phyloP scores from a whole-genome alignment of 1,140 invertebrate species.

The Bombus cullumanus region DNA sequence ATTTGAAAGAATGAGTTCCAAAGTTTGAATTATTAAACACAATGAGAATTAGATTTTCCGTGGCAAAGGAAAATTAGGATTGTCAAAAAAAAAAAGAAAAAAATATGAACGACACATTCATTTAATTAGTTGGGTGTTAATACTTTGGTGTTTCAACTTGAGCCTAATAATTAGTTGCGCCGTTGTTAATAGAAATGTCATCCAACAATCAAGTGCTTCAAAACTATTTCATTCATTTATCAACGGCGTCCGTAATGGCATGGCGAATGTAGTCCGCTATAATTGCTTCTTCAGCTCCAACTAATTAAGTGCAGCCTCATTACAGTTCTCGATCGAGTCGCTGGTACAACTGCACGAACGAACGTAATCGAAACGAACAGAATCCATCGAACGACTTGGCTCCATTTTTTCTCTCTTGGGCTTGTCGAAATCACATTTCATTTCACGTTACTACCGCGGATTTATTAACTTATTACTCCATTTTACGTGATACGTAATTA shows the following conservation, averaged over 20 bases:
- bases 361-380: background rate
- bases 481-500: too few species aligned
- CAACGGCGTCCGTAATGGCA: too few species aligned
- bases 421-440: background rate
- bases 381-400: background rate
- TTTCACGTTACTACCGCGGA: background rate
- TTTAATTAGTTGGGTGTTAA: background rate
- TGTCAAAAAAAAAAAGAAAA: background rate
- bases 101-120: fast-evolving
- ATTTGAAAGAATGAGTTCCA: background rate
- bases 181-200: conserved; percentile 4
- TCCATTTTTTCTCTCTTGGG: too few species aligned
- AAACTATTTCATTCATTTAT: conserved; percentile 22
- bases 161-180: background rate
- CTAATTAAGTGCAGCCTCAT: conserved; percentile 15
- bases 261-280: background rate
- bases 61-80: too few species aligned
- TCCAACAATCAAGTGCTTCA: background rate
- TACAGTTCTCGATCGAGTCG: conserved; percentile 5
- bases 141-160: background rate
- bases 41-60: background rate
- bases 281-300: conserved; percentile 10
- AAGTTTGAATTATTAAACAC: background rate
- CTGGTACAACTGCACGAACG: background rate
- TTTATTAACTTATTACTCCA: background rate